Conservation (phyloP, 2,888 invertebrate species). For the Drosophila demipolita region DNA sequence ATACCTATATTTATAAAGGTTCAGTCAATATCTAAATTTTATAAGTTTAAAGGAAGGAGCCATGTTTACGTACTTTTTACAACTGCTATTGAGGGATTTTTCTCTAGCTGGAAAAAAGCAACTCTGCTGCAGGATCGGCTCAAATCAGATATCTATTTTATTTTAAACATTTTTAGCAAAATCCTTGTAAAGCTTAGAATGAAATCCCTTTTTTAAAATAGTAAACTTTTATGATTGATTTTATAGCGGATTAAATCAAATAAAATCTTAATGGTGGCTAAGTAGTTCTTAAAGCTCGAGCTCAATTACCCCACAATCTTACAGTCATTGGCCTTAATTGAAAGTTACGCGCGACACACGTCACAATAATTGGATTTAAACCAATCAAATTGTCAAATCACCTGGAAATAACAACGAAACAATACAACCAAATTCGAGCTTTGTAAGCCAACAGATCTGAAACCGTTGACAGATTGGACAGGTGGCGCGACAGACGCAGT, state of each 20-base stretch:
- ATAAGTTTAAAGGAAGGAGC: not conserved
- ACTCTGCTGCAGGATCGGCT: not conserved
- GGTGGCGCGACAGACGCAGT: constrained; percentile 33
- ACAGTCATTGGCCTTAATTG: constrained; percentile 16
- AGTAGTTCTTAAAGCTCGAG: not conserved
- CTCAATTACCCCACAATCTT: constrained; percentile 16
- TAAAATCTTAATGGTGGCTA: not conserved
- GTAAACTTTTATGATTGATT: not conserved
- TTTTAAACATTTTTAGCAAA: not conserved
- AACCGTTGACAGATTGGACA: constrained; percentile 59
- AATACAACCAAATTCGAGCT: constrained; percentile 21
- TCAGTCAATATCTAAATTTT: not conserved
- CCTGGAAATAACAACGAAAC: constrained; percentile 8
- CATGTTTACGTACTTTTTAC: not conserved
- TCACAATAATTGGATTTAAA: constrained; percentile 54
- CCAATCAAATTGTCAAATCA: constrained; percentile 60
- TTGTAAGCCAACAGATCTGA: constrained; percentile 10
- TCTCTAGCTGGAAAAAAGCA: not conserved
- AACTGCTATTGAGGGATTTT: not conserved
- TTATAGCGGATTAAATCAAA: not conserved
- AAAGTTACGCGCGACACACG: constrained; percentile 20
- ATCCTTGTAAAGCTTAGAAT: not conserved
- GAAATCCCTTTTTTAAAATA: not conserved
- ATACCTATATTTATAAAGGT: not conserved
- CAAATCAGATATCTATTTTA: not conserved